Percentiles rank a stretch among this genome's conserved stretches.
Conservation (phyloP, 2,888 invertebrate genomes). For the Thymelicus lineola region DNA sequence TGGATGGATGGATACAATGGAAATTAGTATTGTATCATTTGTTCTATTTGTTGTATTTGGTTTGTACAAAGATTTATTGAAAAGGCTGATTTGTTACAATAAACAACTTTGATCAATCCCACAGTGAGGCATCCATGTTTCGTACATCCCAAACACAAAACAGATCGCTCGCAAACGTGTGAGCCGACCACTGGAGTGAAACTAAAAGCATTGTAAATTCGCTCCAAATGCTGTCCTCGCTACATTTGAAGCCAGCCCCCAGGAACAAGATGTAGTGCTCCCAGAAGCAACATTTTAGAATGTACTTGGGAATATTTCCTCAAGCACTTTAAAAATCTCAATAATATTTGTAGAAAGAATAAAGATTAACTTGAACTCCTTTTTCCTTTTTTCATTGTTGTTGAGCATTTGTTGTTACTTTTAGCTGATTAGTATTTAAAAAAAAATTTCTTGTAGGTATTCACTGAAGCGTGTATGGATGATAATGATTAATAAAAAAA, state of each 20-base stretch:
- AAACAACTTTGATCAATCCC: neutral
- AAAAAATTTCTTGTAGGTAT: too few relatives aligned
- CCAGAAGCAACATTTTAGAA: conserved; percentile 47
- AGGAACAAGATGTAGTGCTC: conserved; percentile 58
- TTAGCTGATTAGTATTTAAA: too few relatives aligned
- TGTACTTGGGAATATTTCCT: conserved; percentile 19
- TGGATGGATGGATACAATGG: too few relatives aligned
- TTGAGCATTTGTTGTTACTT: too few relatives aligned
- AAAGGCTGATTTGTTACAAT: too few relatives aligned
- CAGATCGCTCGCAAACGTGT: conserved; percentile 68
- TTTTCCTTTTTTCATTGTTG: neutral
- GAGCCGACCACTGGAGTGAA: conserved; percentile 68
- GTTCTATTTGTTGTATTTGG: too few relatives aligned
- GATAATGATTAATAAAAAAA: too few relatives aligned
- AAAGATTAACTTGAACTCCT: neutral
- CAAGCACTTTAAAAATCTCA: conserved; percentile 21
- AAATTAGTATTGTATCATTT: too few relatives aligned
- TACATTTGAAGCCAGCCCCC: conserved; percentile 51
- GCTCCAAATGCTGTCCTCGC: conserved; percentile 55
- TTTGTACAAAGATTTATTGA: too few relatives aligned
- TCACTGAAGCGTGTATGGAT: too few relatives aligned
- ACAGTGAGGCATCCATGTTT: conserved; percentile 49
- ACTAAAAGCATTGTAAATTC: conserved; percentile 84
- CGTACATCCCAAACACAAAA: conserved; percentile 46
- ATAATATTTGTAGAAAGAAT: neutral